phyloP scores from a whole-genome alignment of 2,888 invertebrate species.

The Pollenia griseotomentosa region DNA sequence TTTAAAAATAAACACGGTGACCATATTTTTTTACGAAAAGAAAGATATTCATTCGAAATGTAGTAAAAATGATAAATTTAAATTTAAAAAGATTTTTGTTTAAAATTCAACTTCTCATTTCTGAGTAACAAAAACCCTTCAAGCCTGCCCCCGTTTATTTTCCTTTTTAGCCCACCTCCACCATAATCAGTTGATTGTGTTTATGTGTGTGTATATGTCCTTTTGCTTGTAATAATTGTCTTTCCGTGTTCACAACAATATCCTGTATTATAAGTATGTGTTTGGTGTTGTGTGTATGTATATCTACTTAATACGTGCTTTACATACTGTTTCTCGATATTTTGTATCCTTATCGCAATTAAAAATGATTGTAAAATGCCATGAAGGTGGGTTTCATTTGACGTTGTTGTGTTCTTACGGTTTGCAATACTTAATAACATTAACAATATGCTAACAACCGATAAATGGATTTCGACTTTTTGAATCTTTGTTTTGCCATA shows the following conservation, averaged over 20 bases:
- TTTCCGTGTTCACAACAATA: conserved; percentile 12
- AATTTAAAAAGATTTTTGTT: too few species aligned
- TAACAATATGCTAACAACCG: conserved; percentile 31
- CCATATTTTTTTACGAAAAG: too few species aligned
- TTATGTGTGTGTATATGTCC: not conserved
- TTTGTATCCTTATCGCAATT: conserved; percentile 69
- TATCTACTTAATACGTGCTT: conserved; percentile 34
- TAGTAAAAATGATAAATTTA: too few species aligned
- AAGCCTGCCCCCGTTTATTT: not conserved
- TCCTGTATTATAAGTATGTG: conserved; percentile 16
- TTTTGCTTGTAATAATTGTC: conserved; percentile 40
- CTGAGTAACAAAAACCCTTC: not conserved
- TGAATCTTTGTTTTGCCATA: not conserved
- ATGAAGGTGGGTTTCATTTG: conserved; percentile 38
- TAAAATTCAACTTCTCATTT: too few species aligned
- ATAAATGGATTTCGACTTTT: conserved; percentile 35
- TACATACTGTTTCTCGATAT: conserved; percentile 54
- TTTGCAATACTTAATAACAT: conserved; percentile 9
- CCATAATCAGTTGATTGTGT: conserved; percentile 8
- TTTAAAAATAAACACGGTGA: too few species aligned
- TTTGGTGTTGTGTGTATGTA: not conserved
- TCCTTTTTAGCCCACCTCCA: not conserved
- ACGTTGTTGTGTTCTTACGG: conserved; percentile 11
- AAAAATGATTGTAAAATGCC: conserved; percentile 62
- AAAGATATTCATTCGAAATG: too few species aligned